Evolutionary conservation across 2,113 vertebrate genomes (phyloP), one percentile per base, ranked within the genome.

Genomic region (Boulengeromyrus knoepffleri): DNA sequence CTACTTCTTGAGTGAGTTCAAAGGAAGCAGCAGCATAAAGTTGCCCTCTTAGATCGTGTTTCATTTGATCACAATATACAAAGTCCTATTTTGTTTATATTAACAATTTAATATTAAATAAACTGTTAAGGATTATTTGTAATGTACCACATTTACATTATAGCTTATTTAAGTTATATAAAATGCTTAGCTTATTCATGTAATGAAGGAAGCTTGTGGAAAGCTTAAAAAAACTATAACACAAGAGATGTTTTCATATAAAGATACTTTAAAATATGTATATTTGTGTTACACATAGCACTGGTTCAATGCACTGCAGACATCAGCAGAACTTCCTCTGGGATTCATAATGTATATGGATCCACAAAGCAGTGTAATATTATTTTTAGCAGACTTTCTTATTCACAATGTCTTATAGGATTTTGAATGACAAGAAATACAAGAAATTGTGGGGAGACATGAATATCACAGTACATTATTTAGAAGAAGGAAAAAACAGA

Each of bases 1-100:
- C 74, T 74, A 74, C 58, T 66, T 74, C 47, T 74, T 56, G 49
- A 50, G 36, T 24, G 85, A 39, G 42, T 70, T 90, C 77, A 89
- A 89, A 89, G 50, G 39, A 89, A 53, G 84, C 39, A 50, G 27
- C 88, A 52, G 42, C 45, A 50, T 52, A 24, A 10, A 12, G 4
- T 74, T 36, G 42, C 49, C 19, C 8, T 52, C 74, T 56, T 24
- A 45, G 80, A 15, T 46, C 3, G 21, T 85, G 36, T 88, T 45
- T 62, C 56, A 88, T 66, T 42, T 80, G 74, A 42, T 42, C 74
- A 80, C 74, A 19, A 39, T 39, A 39, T 42, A 80, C 39, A 0
- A 80, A 80, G 74, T 46, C 9, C 24, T 56, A 84, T 74, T 77
- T 21, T 13, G 36, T 52, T 52, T 52, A 36, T 53, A 27, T 89